Percentiles rank a stretch among this genome's conserved stretches.
Conservation (phyloP, 2,888 invertebrate genomes). For the Mesodorylaimus sp. region DNA sequence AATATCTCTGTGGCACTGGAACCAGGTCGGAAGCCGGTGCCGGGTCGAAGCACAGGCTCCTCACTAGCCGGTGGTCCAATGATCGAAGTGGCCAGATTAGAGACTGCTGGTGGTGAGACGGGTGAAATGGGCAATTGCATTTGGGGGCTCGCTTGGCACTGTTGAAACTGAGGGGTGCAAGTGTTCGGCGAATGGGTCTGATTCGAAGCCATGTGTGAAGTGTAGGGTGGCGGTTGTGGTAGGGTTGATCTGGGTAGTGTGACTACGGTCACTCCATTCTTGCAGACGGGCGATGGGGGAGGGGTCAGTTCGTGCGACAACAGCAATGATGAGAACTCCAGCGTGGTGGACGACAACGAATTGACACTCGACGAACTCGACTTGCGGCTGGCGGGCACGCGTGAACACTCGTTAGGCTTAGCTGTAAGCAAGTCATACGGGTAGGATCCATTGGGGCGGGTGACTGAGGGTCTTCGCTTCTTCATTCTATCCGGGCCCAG, state of each 20-base stretch:
- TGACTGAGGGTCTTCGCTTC: not conserved
- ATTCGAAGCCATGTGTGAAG: not conserved
- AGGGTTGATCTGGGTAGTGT: not conserved
- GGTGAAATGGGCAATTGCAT: constrained; percentile 5
- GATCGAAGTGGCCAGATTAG: not conserved
- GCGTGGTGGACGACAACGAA: not conserved
- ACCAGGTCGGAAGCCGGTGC: not conserved
- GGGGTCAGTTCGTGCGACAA: constrained; percentile 5
- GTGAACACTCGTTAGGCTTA: not conserved
- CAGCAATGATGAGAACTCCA: too few relatives aligned
- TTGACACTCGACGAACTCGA: not conserved
- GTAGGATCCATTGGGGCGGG: not conserved
- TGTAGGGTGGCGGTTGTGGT: not conserved
- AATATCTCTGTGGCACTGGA: not conserved
- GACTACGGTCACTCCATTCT: not conserved
- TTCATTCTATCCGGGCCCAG: not conserved
- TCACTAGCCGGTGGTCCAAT: not conserved
- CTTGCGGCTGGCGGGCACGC: not conserved
- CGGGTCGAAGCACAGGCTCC: too few relatives aligned
- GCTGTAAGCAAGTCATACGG: not conserved
- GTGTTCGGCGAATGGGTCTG: not conserved
- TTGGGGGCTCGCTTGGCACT: not conserved
- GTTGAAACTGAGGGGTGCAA: not conserved
- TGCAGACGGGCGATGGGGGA: not conserved
- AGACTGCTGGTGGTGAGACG: constrained; percentile 1